These are phyloP conservation scores for Lasiurus borealis DNA, from an alignment of 2,113 vertebrate genomes.

Conservation along the genomic window DNA sequence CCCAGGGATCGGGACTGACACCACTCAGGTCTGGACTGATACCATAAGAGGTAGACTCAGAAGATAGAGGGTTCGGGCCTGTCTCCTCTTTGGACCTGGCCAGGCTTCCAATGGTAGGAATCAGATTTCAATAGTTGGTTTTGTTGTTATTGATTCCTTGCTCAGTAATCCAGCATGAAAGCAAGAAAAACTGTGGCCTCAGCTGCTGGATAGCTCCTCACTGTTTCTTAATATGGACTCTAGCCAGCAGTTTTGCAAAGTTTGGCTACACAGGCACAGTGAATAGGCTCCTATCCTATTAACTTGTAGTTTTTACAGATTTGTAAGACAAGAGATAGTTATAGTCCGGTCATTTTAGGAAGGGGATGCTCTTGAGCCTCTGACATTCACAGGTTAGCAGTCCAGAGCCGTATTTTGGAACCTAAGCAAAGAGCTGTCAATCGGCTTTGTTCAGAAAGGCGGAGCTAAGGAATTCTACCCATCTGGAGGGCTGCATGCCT, in stretches of 20 bases:
- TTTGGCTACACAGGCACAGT: not conserved
- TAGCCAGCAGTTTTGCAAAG: not conserved
- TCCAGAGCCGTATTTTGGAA: not conserved
- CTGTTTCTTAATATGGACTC: not conserved
- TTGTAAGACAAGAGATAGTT: not conserved
- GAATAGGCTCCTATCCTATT: not conserved
- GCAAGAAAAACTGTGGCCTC: not conserved
- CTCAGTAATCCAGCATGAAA: not conserved
- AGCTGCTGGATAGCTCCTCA: not conserved
- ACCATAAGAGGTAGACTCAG: not conserved
- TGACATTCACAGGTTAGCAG: not conserved
- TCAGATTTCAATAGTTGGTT: not conserved
- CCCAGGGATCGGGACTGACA: not conserved
- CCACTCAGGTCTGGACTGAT: not conserved
- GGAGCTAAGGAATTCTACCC: not conserved
- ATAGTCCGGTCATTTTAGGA: not conserved
- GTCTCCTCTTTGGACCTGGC: not conserved
- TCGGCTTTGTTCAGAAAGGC: constrained; percentile 37
- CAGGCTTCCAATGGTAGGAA: not conserved
- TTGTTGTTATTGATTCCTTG: not conserved
- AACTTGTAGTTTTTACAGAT: not conserved
- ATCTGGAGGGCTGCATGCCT: not conserved
- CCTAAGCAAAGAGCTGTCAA: constrained; percentile 36
- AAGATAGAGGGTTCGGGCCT: not conserved
- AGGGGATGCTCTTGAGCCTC: not conserved